phyloP scores from a whole-genome alignment of 2,113 vertebrate species.

The Emberiza fucata region DNA sequence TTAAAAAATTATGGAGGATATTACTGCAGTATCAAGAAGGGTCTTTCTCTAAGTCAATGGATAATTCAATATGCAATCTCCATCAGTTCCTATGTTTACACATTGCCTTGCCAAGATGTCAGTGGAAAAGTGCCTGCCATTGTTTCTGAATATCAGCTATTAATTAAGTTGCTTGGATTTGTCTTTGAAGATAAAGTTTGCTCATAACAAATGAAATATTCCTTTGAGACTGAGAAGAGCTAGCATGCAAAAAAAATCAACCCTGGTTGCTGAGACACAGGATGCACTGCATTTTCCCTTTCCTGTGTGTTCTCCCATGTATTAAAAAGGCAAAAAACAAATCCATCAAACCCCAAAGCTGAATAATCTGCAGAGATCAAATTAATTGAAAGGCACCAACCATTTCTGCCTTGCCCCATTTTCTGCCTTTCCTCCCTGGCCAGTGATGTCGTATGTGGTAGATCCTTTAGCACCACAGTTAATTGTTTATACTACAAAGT shows the following conservation, averaged over 20 bases:
- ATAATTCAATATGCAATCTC: background rate
- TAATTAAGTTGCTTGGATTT: background rate
- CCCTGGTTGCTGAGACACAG: background rate
- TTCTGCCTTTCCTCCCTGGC: background rate
- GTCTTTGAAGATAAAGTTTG: background rate
- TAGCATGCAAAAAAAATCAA: background rate
- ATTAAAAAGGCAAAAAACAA: constrained; percentile 33
- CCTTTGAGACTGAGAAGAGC: background rate
- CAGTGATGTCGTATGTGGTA: constrained; percentile 34
- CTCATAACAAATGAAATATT: background rate
- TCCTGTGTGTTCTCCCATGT: background rate
- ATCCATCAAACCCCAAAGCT: background rate
- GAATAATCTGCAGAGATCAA: constrained; percentile 17
- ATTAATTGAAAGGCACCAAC: background rate
- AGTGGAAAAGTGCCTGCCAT: background rate
- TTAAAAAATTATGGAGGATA: background rate
- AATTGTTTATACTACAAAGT: constrained; percentile 55
- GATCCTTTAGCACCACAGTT: constrained; percentile 67
- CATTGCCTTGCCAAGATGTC: background rate
- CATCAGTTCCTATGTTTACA: background rate
- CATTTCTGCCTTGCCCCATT: background rate
- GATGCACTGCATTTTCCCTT: background rate
- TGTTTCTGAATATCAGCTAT: background rate
- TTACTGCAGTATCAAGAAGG: background rate
- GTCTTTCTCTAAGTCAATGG: background rate